A percentile compares a stretch with the other conserved stretches of the same genome.
phyloP scores from a whole-genome alignment of 2,888 invertebrate species.

The Odontocerum albicorne region DNA sequence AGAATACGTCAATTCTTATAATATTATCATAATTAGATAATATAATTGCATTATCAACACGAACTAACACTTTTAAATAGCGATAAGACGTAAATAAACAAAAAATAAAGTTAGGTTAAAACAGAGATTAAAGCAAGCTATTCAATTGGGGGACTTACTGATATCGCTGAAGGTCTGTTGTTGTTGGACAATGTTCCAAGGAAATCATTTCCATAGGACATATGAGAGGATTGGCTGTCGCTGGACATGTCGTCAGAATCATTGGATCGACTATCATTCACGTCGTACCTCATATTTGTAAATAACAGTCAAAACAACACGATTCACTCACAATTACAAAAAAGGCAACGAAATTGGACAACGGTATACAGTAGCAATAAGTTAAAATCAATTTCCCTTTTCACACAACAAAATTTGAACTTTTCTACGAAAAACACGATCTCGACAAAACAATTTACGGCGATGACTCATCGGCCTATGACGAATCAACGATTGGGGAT shows the following conservation, averaged over 20 bases:
- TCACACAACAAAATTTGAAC: no score
- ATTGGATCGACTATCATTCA: constrained; percentile 62
- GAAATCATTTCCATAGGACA: constrained; percentile 55
- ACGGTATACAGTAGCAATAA: no score
- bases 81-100: constrained; percentile 2
- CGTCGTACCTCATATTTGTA: constrained; percentile 59
- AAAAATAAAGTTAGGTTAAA: constrained; percentile 9
- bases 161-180: no score
- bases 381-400: no score
- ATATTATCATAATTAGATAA: no score
- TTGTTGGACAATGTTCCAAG: constrained; percentile 23
- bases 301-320: not conserved
- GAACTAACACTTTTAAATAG: no score
- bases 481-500: constrained; percentile 32
- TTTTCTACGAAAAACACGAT: no score
- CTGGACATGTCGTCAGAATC: constrained; percentile 59
- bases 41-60: no score
- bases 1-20: no score
- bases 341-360: not conserved
- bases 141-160: no score
- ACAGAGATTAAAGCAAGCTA: not conserved
- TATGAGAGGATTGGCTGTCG: constrained; percentile 62
- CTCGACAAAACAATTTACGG: constrained; percentile 14
- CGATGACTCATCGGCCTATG: constrained; percentile 29
- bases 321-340: not conserved